These are phyloP conservation scores for Actenoides hombroni DNA, from an alignment of 2,113 vertebrate genomes.

Conservation along the genomic window DNA sequence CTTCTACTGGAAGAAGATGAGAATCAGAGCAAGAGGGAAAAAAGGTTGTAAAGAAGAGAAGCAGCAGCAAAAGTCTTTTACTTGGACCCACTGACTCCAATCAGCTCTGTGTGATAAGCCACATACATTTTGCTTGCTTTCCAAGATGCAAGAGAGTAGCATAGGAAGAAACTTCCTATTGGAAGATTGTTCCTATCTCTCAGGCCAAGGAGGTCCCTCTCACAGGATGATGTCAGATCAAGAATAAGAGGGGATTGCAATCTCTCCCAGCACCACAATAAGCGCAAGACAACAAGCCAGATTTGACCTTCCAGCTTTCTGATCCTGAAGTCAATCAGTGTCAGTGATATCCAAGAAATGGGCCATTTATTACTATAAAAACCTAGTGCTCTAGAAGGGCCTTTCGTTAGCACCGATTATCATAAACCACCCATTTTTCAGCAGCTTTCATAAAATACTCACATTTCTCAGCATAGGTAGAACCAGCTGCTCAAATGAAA, in stretches of 20 bases:
- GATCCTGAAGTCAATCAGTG: background rate
- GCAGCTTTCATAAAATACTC: constrained; percentile 57
- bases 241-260: background rate
- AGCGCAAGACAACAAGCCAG: background rate
- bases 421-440: background rate
- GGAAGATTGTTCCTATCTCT: background rate
- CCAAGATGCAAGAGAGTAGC: background rate
- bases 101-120: background rate
- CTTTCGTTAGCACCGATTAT: background rate
- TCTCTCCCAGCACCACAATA: background rate
- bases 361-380: background rate
- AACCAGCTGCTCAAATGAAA: constrained; percentile 87
- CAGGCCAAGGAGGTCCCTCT: background rate
- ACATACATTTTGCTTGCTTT: background rate
- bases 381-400: background rate
- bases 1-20: background rate
- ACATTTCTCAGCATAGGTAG: constrained; percentile 88
- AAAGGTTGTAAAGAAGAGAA: background rate
- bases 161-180: background rate
- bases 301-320: background rate
- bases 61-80: background rate
- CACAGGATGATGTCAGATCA: background rate
- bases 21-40: background rate
- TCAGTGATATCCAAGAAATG: background rate
- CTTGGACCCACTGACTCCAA: background rate